These are phyloP conservation scores for Stenotaenia linearis DNA, from an alignment of 2,888 invertebrate species.

Conservation along the genomic window DNA sequence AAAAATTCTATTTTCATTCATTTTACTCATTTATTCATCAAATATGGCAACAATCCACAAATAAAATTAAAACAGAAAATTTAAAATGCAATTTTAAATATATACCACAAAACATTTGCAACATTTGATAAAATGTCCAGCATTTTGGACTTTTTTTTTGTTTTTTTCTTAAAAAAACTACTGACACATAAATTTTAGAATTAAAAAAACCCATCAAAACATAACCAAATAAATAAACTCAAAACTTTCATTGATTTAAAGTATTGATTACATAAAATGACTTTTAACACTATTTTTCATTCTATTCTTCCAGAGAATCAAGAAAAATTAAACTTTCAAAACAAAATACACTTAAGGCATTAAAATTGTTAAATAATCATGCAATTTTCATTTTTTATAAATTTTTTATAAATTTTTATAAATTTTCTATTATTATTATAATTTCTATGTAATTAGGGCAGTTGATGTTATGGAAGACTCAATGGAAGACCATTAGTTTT, in stretches of 20 bases:
- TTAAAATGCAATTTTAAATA: background rate
- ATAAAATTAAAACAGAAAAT: background rate
- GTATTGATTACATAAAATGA: background rate
- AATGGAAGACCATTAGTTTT: background rate
- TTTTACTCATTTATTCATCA: conserved; percentile 3
- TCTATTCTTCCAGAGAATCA: background rate
- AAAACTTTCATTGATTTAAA: background rate
- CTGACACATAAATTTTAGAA: background rate
- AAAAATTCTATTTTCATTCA: no score
- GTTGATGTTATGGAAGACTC: conserved; percentile 13
- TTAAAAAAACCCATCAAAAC: background rate
- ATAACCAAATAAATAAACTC: conserved; percentile 8
- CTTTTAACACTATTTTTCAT: background rate
- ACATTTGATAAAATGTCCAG: background rate
- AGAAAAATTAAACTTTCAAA: background rate
- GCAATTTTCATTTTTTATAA: background rate
- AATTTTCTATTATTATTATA: no score
- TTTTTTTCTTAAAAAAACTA: no score
- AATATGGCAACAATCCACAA: conserved; percentile 23
- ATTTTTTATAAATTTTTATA: background rate
- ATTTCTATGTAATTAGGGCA: background rate
- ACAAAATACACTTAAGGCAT: background rate
- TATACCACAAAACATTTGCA: background rate
- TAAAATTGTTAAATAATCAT: background rate
- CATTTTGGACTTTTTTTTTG: background rate